Base-by-base conservation (phyloP, 2,888 invertebrate species). In the Pomacea canaliculata region DNA sequence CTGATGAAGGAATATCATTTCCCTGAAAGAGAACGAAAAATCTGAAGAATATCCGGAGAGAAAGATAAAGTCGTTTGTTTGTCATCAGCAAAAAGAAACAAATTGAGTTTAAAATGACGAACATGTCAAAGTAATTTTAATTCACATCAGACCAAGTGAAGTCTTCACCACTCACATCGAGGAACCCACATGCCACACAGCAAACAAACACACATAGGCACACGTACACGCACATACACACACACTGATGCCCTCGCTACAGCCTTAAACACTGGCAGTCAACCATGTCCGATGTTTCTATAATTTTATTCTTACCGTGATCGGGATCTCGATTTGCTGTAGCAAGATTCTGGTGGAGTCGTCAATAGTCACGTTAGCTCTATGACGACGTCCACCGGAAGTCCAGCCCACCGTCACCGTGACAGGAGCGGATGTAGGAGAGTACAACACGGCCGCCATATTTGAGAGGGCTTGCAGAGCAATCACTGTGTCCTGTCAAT, bases 391-490 rank as follows among this genome's bases (percentile, higher is more conserved):
- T 18, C 68, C 80, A 51, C 84, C 80, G 5, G 78, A 74, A 60
- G 79, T 78, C 23, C 80, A 81, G 23, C 81, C 84, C 12, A 84
- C 81, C 7, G 79, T 81, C 49, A 86, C 76, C 46, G 80, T 79
- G 59, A 85, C 81, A 59, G 82, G 82, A 63, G 85, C 80, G 72
- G 85, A 78, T 62, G 83, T 83, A 70, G 79, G 83, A 68, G 77
- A 79, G 49, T 83, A 80, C 69, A 80, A 85, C 9, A 85, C 82
- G 79, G 86, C 78, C 16, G 89, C 90, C 77, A 89, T 86, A 70
- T 86, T 83, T 8, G 90, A 89, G 70, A 91, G 80, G 13, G 91
- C 89, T 79, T 91, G 89, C 37, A 91, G 85, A 13, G 87, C 91
- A 48, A 91, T 76, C 16, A 91, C 90, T 7, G 91, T 91, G 78